Conservation (phyloP, 2,797 vertebrate genomes). For the Psittacula derbiana region DNA sequence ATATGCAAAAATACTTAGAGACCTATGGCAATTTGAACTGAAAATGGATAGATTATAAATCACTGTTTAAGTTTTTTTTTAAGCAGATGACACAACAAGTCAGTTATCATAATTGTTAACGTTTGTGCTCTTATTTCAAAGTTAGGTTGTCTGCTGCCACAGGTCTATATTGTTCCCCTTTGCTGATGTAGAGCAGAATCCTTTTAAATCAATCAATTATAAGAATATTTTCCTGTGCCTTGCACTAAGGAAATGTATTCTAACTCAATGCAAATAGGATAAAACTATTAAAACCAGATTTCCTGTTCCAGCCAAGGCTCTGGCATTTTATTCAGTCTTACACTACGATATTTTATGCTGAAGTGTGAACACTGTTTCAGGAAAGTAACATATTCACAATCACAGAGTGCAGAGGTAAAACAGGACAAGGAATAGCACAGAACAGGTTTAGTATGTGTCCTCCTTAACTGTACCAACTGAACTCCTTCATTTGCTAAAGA, state of each 20-base stretch:
- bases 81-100: neutral
- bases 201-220: conserved; percentile 8
- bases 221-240: neutral
- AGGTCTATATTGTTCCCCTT: neutral
- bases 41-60: neutral
- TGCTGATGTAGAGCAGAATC: neutral
- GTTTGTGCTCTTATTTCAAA: neutral
- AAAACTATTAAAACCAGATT: conserved; percentile 40
- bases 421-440: neutral
- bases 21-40: neutral
- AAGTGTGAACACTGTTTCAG: neutral
- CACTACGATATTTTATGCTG: neutral
- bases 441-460: accelerated
- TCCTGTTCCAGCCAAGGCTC: neutral
- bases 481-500: neutral
- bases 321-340: neutral
- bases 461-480: neutral
- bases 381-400: neutral
- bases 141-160: neutral
- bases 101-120: neutral
- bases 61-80: neutral
- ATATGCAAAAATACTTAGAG: neutral
- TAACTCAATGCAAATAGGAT: conserved; percentile 24
- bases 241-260: conserved; percentile 14
- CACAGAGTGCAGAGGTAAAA: neutral